A percentile compares a stretch with the other conserved stretches of the same genome.
Evolutionary conservation across 2,113 vertebrate genomes (phyloP).

Genomic region (Alaudala cheleensis): DNA sequence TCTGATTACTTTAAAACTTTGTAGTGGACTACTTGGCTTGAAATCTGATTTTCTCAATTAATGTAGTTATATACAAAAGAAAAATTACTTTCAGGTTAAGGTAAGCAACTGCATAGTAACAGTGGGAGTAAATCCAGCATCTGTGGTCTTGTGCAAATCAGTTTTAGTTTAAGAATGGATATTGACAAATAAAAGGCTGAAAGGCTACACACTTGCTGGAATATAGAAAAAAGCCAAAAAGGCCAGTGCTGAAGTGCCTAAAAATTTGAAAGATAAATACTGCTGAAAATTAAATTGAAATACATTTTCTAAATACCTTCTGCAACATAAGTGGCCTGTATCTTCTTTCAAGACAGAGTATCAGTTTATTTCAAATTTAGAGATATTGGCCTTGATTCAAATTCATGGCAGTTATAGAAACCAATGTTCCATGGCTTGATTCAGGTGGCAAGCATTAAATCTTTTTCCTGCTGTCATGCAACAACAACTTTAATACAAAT

Average conservation of each 20-base stretch:
- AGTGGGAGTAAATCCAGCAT: conserved; percentile 50
- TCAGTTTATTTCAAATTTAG: conserved; percentile 87
- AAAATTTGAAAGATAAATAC: conserved; percentile 65
- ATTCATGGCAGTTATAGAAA: conserved; percentile 86
- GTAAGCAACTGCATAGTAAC: conserved; percentile 32
- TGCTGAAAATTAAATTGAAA: conserved; percentile 77
- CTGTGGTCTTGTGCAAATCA: conserved; percentile 47
- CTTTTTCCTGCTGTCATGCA: conserved; percentile 87
- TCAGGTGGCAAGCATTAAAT: conserved; percentile 88
- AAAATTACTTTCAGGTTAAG: conserved; percentile 71
- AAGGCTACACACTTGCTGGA: conserved; percentile 21
- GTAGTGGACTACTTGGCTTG: conserved; percentile 54
- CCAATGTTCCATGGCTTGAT: conserved; percentile 83
- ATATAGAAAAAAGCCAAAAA: conserved; percentile 41
- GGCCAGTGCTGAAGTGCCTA: background rate
- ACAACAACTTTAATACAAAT: conserved; percentile 88
- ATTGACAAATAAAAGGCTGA: conserved; percentile 62
- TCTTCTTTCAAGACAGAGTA: conserved; percentile 78
- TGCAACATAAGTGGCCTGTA: conserved; percentile 76
- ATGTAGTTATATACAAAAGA: conserved; percentile 64
- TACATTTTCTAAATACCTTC: conserved; percentile 79
- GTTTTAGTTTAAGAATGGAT: conserved; percentile 41
- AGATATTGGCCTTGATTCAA: conserved; percentile 86
- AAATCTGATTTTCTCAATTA: conserved; percentile 69
- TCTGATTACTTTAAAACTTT: conserved; percentile 60